Evolutionary conservation across 2,888 invertebrate species (phyloP), one percentile per base, ranked within the genome.

Genomic region (Apantesis nais): DNA sequence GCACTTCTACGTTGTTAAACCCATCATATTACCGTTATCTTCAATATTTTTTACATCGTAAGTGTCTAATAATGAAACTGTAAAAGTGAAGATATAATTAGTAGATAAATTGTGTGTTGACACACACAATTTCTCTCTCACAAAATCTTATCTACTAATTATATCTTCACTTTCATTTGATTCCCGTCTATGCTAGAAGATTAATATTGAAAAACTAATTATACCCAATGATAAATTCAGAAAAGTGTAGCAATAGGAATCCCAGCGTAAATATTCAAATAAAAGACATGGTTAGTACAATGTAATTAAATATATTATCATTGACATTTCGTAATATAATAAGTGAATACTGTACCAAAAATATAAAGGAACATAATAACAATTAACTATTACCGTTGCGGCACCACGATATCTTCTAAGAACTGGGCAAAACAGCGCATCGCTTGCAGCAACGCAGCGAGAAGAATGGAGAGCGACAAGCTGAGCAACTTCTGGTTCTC

Each of bases 341-440:
- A 88, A 88, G 84, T 85, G 89, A 92, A 91, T 92, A 92, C 87
- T 90, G 90, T 89, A 92, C 89, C 88, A 88, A 90, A 90, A 89
- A 89, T 85, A 91, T 85, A 91, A 88, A 85, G 86, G 89, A 90
- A 90, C 88, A 87, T 83, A 88, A 87, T 81, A 83, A 52, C 48
- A 52, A 71, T 76, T n/a, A 31, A 72, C 68, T 68, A 91, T 87
- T 93, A 89, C 88, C 93, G 88, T 83, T 94, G 95, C 72, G 95
- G 95, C 70, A 94, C 88, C 72, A 95, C 95, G 84, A 95, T 96
- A 81, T 96, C 96, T 83, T 96, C 96, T 80, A 96, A 91, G 83
- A 96, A 95, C 87, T 96, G 96, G 62, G 96, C 96, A 82, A 96
- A 95, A 87, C 96, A 96, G 73, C 96, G 95, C 88, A 96, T 95